Evolutionary conservation across 2,113 vertebrate species (phyloP).

Genomic region (Myodes glareolus): DNA sequence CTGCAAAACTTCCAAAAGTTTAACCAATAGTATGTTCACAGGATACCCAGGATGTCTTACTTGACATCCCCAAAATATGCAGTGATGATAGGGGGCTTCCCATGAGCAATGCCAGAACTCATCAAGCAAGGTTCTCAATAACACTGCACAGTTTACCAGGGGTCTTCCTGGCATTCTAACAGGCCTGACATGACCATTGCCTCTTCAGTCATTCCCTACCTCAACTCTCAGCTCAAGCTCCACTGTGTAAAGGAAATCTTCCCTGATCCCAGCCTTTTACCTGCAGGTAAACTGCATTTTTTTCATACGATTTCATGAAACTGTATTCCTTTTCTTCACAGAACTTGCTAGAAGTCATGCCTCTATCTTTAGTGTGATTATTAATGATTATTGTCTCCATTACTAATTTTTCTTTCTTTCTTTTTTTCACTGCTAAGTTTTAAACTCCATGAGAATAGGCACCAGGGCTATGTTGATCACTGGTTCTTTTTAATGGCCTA

Average conservation of each 20-base stretch:
- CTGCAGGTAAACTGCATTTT: neutral
- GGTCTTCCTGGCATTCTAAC: neutral
- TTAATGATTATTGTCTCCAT: constrained; percentile 18
- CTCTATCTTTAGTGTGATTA: constrained; percentile 1
- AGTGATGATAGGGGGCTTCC: neutral
- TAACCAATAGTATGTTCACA: neutral
- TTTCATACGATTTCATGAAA: neutral
- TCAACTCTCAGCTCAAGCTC: constrained; percentile 12
- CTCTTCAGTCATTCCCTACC: neutral
- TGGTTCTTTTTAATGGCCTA: constrained; percentile 7
- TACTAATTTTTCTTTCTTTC: neutral
- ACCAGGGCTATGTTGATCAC: neutral
- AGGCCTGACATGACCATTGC: neutral
- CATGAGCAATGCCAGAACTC: neutral
- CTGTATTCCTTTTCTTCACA: constrained; percentile 1
- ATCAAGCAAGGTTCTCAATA: neutral
- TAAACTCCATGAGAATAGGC: neutral
- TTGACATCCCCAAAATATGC: neutral
- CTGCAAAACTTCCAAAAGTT: neutral
- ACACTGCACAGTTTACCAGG: neutral
- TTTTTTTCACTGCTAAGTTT: neutral
- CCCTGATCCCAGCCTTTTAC: neutral
- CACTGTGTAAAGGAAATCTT: neutral
- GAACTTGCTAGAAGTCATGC: neutral
- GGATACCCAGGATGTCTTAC: neutral